Conservation (phyloP, 2,888 invertebrate genomes). For the Ectropis crepuscularia region DNA sequence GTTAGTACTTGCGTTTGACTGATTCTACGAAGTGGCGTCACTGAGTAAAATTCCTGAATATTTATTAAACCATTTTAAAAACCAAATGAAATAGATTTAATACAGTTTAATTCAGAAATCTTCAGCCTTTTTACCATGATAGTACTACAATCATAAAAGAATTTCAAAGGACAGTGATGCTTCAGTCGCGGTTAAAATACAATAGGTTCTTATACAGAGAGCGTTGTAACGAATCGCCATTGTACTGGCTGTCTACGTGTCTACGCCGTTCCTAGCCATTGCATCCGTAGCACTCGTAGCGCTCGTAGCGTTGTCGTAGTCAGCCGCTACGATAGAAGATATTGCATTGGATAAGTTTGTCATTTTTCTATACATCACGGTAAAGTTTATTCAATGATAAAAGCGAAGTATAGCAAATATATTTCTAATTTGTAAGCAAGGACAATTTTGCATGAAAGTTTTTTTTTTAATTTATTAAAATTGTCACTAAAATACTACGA, state of each 20-base stretch:
- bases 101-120: no score
- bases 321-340: conserved; percentile 18
- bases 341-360: conserved; percentile 12
- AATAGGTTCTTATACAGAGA: conserved; percentile 34
- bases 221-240: conserved; percentile 36
- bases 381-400: neutral
- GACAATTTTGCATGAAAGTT: no score
- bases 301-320: conserved; percentile 25
- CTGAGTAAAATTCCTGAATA: no score
- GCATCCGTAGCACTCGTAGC: conserved; percentile 23
- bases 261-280: conserved; percentile 35
- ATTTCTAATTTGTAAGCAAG: no score
- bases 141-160: neutral
- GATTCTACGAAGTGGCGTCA: no score
- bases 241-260: conserved; percentile 46
- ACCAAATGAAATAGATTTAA: no score
- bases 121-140: no score
- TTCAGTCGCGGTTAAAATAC: conserved; percentile 26
- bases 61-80: no score
- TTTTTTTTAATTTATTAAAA: no score
- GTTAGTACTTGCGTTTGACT: no score
- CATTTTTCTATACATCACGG: conserved; percentile 3
- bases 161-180: conserved; percentile 7
- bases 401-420: no score
- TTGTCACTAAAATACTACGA: neutral